These are phyloP conservation scores for Phyllopteryx taeniolatus DNA, from an alignment of 2,113 vertebrate genomes.

Conservation along the genomic window DNA sequence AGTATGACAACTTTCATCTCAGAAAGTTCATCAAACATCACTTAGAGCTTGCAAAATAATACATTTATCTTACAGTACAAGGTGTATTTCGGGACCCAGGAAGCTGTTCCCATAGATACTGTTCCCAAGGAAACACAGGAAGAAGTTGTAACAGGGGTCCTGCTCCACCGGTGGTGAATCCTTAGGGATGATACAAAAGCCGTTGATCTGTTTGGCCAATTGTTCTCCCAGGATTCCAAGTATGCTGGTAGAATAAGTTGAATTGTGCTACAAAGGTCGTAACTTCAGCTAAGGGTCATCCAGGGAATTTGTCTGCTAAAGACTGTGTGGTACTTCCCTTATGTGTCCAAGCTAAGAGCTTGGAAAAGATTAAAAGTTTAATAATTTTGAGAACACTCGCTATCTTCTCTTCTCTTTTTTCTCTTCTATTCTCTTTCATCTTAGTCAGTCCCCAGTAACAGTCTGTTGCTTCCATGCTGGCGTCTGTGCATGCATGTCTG, in stretches of 20 bases:
- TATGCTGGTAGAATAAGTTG: neutral
- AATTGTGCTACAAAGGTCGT: neutral
- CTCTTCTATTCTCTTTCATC: conserved; percentile 38
- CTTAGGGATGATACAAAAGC: conserved; percentile 33
- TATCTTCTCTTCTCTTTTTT: conserved; percentile 20
- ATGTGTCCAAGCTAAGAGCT: neutral
- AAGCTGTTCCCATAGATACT: conserved; percentile 74
- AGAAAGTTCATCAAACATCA: conserved; percentile 8
- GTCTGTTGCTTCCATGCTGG: conserved; percentile 56
- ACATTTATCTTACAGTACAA: conserved; percentile 42
- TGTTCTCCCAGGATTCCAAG: neutral
- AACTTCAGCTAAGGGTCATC: neutral
- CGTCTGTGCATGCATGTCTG: conserved; percentile 16
- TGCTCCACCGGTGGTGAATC: conserved; percentile 72
- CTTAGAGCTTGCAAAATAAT: conserved; percentile 30
- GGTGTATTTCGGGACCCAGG: conserved; percentile 59
- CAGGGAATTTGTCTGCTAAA: neutral
- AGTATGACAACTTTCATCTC: neutral
- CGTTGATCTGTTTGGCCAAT: conserved; percentile 27
- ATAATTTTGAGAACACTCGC: conserved; percentile 18
- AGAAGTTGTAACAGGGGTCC: conserved; percentile 64
- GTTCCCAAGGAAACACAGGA: conserved; percentile 65
- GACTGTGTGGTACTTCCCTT: neutral
- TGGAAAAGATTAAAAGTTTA: conserved; percentile 6
- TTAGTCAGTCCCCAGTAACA: conserved; percentile 49